Percentiles rank a stretch among this genome's conserved stretches.
phyloP scores from a whole-genome alignment of 2,797 vertebrate species.

The Morus bassanus region DNA sequence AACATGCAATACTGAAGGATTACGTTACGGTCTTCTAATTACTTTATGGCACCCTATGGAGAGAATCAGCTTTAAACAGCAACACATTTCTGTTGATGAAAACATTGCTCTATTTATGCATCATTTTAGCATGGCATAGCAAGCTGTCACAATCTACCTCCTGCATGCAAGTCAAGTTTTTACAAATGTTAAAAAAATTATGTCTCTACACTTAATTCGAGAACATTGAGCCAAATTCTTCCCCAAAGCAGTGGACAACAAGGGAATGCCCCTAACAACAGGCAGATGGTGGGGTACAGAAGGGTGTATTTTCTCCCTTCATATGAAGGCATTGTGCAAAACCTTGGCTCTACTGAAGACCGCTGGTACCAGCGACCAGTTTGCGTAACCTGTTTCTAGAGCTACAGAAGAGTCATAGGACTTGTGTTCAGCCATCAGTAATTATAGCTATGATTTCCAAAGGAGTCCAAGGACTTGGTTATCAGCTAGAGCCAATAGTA shows the following conservation, averaged over 20 bases:
- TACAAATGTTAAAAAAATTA: not conserved
- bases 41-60: conserved; percentile 15
- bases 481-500: not conserved
- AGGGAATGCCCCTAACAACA: not conserved
- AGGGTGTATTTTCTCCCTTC: not conserved
- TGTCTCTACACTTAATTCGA: not conserved
- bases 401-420: not conserved
- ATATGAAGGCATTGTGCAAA: not conserved
- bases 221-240: not conserved
- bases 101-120: not conserved
- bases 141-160: not conserved
- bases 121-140: not conserved
- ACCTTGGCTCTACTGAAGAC: not conserved
- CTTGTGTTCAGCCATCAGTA: not conserved
- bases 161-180: not conserved
- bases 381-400: not conserved
- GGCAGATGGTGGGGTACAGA: not conserved
- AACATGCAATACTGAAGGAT: conserved; percentile 20
- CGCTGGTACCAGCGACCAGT: not conserved
- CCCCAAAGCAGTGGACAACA: not conserved
- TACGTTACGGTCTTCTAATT: conserved; percentile 28
- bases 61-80: conserved; percentile 6
- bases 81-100: conserved; percentile 1
- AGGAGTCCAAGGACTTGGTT: not conserved
- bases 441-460: not conserved